phyloP scores from a whole-genome alignment of 2,888 invertebrate genomes.

The Charanyca ferruginea region DNA sequence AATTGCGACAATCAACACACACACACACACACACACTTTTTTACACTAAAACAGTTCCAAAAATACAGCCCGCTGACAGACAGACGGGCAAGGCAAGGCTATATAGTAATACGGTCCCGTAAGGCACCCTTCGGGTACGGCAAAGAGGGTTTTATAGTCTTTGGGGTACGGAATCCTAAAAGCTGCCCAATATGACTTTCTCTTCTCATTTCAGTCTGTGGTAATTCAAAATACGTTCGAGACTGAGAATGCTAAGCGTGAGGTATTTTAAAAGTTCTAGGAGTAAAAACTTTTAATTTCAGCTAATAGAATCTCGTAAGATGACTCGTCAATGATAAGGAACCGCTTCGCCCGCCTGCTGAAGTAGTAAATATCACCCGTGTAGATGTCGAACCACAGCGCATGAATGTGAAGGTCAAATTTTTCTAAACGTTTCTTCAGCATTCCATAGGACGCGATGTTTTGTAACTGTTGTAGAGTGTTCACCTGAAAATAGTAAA shows the following conservation, averaged over 20 bases:
- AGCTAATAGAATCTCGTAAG: conserved; percentile 93
- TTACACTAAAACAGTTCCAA: too few relatives aligned
- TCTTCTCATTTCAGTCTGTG: not conserved
- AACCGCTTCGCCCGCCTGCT: conserved; percentile 96
- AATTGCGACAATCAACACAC: too few relatives aligned
- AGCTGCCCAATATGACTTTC: not conserved
- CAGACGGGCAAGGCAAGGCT: too few relatives aligned
- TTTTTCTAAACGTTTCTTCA: conserved; percentile 95
- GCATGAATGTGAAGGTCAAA: conserved; percentile 97
- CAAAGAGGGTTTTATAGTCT: too few relatives aligned
- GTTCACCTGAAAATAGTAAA: conserved; percentile 92
- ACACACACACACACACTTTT: too few relatives aligned
- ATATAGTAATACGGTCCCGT: too few relatives aligned
- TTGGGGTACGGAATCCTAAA: too few relatives aligned
- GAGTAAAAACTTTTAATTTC: conserved; percentile 96
- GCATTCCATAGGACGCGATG: conserved; percentile 97
- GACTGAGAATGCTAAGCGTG: conserved; percentile 1
- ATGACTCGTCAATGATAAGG: conserved; percentile 96
- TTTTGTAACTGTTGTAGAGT: conserved; percentile 98
- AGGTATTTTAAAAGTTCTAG: conserved; percentile 73
- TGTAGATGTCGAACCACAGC: conserved; percentile 99
- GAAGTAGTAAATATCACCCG: conserved; percentile 98
- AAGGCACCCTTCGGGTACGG: too few relatives aligned
- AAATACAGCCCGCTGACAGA: too few relatives aligned
- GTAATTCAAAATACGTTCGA: conserved; percentile 21